Conservation (phyloP, 2,113 vertebrate species). For the Coracopsis vasa region DNA sequence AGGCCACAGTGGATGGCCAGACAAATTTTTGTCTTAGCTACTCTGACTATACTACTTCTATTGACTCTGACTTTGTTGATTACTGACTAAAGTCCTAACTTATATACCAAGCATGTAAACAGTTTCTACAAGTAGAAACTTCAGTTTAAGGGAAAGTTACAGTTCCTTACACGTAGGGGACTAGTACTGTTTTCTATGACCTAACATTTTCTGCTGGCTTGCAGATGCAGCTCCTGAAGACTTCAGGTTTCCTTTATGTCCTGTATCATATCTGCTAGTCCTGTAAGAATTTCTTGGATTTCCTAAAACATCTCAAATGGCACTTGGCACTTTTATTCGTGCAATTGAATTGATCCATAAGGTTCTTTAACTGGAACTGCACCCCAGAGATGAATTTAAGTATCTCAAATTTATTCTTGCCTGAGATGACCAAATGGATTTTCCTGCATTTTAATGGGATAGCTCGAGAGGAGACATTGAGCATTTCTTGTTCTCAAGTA, state of each 20-base stretch:
- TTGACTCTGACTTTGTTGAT: not conserved
- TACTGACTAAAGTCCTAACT: not conserved
- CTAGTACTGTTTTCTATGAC: not conserved
- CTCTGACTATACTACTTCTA: not conserved
- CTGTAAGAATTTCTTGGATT: not conserved
- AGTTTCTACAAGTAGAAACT: not conserved
- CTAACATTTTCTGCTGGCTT: not conserved
- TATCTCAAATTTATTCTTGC: not conserved
- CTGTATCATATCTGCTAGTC: not conserved
- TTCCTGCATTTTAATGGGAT: not conserved
- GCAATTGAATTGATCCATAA: not conserved
- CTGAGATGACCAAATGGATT: not conserved
- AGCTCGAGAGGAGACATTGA: not conserved
- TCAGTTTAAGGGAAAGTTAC: not conserved
- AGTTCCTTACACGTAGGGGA: rapidly evolving
- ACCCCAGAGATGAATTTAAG: not conserved
- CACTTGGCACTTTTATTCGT: not conserved
- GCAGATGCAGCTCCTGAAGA: not conserved
- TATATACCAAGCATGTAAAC: not conserved
- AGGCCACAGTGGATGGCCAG: not conserved
- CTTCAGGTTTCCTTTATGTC: not conserved
- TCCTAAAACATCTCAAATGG: not conserved
- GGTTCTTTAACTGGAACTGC: not conserved
- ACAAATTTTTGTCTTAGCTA: not conserved
- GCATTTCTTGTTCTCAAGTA: not conserved